Percentiles rank a stretch among this genome's conserved stretches.
Evolutionary conservation across 92 coral and sea anemone genomes (phyloP).

Genomic region (Virgularia gustaviana): DNA sequence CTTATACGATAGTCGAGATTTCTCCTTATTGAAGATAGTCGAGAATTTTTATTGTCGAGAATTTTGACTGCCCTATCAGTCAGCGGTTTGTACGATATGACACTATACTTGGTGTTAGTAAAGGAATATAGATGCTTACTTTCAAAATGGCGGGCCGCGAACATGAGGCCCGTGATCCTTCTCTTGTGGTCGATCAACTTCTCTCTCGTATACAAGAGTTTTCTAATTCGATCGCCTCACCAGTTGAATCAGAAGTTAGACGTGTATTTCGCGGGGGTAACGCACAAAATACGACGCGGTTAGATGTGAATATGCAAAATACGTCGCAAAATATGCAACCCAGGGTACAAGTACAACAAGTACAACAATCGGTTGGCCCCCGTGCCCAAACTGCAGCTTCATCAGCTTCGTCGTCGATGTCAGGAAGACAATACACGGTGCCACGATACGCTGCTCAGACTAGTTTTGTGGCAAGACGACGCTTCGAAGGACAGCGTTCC

Average conservation of each 20-base stretch:
- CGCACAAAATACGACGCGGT: not conserved
- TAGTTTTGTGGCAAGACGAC: constrained; percentile 5
- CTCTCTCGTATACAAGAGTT: too few species aligned
- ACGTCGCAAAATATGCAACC: too few species aligned
- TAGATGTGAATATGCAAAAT: too few species aligned
- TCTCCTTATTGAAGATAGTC: not conserved
- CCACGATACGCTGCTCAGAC: not conserved
- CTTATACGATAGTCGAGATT: constrained; percentile 9
- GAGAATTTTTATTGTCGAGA: constrained; percentile 5
- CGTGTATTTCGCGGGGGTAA: not conserved
- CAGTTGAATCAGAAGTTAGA: not conserved
- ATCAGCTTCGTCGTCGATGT: not conserved
- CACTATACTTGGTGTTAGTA: not conserved
- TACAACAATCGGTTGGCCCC: not conserved
- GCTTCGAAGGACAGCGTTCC: not conserved
- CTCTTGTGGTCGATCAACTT: too few species aligned
- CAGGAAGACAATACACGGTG: not conserved
- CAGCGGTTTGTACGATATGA: not conserved
- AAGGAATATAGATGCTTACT: not conserved
- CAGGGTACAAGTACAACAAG: too few species aligned
- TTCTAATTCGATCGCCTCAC: too few species aligned
- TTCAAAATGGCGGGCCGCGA: constrained; percentile 3
- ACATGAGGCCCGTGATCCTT: not conserved
- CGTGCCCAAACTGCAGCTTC: not conserved
- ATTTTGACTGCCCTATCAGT: not conserved